Evolutionary conservation across 2,113 vertebrate genomes (phyloP), one percentile per base, ranked within the genome.

Genomic region (Otus sunia): DNA sequence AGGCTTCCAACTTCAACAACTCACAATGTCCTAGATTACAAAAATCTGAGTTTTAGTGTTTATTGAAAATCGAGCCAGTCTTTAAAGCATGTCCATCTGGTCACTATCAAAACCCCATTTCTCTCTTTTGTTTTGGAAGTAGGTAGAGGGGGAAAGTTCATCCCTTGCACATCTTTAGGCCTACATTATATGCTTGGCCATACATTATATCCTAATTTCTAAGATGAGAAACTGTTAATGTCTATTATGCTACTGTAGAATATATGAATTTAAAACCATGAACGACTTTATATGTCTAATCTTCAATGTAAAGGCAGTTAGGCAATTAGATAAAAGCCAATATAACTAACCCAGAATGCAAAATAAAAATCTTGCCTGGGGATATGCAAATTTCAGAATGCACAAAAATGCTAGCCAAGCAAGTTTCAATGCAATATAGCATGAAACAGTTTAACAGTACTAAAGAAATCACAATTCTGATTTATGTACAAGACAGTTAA

Each of bases 371-470:
- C 34, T 84, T 80, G 88, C 90, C 75, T 41, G 36, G 19, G 81
- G 95, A 86, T 45, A 94, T 58, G 56, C 95, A 84, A 77, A 90
- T 92, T 94, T 92, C 79, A 88, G 43, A 88, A 88, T 5, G 6
- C 15, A 68, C 11, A 68, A 66, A 95, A 95, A 77, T 66, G 92
- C 92, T 32, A 96, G 52, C 59, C 63, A 68, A 83, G 94, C 77
- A 92, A 85, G 41, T 96, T 83, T 69, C 58, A 89, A 71, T 58
- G 41, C 90, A 96, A 85, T 41, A 64, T 90, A 77, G 25, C 34
- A 80, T 9, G 68, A 91, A 94, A 74, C 37, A 45, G 37, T 39
- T 82, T 15, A 91, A 63, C 18, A 66, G 55, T n/a, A 88, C 45
- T 29, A 77, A 87, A 83, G 47, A 92, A 96, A 96, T 58, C 37